Evolutionary conservation across 1,140 invertebrate genomes (phyloP).

Genomic region (Prorops nasuta): DNA sequence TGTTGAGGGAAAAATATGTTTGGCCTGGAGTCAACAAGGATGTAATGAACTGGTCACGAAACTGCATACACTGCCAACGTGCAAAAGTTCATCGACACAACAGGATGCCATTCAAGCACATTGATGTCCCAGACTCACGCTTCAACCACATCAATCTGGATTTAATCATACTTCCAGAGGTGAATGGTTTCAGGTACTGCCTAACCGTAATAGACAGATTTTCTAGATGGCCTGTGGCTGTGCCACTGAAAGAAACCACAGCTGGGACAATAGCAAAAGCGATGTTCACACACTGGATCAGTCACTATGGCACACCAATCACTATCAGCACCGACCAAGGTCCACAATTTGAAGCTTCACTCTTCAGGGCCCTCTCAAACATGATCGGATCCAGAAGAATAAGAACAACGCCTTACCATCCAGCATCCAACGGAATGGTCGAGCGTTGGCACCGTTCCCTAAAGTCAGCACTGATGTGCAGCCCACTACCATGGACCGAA

Average conservation of each 20-base stretch:
- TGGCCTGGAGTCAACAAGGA: constrained; percentile 20
- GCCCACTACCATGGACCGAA: constrained; percentile 11
- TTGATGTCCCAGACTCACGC: constrained; percentile 7
- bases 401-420: constrained; percentile 27
- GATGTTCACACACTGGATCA: constrained; percentile 30
- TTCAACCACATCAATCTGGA: constrained; percentile 33
- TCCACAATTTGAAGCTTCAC: background rate
- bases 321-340: constrained; percentile 12
- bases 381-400: background rate
- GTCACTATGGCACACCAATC: constrained; percentile 31
- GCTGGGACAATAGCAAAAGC: background rate
- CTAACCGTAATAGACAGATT: constrained; percentile 5
- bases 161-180: background rate
- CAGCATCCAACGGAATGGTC: constrained; percentile 31
- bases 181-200: background rate
- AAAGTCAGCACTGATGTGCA: background rate
- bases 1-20: background rate
- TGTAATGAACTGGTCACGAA: constrained; percentile 8
- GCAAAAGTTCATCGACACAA: constrained; percentile 25
- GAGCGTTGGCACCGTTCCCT: constrained; percentile 29
- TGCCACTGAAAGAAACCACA: background rate
- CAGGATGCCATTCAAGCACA: background rate
- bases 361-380: constrained; percentile 2
- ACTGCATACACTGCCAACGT: constrained; percentile 22
- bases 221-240: background rate